phyloP scores from a whole-genome alignment of 2,888 invertebrate species.

The Mechanitis mazaeus region DNA sequence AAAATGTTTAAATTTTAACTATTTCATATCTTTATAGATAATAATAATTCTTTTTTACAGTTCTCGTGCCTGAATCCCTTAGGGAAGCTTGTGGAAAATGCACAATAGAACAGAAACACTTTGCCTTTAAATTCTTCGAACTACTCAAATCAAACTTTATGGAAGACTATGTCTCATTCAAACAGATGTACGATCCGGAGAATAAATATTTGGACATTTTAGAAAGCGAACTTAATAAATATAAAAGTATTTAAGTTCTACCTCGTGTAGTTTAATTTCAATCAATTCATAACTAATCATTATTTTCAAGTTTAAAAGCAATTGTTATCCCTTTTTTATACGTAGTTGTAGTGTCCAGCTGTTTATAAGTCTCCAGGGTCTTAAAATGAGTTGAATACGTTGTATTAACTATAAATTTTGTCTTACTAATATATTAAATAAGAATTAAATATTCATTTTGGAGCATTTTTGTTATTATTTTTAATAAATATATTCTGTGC shows the following conservation, averaged over 20 bases:
- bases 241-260: not conserved
- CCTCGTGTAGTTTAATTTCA: too few species aligned
- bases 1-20: not conserved
- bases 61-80: constrained; percentile 17
- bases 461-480: too few species aligned
- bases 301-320: too few species aligned
- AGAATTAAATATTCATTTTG: too few species aligned
- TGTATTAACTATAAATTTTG: too few species aligned
- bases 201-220: constrained; percentile 73
- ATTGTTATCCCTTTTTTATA: too few species aligned
- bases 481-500: too few species aligned
- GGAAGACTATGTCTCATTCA: constrained; percentile 59
- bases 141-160: constrained; percentile 71
- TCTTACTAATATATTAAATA: too few species aligned
- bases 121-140: constrained; percentile 19
- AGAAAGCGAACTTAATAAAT: constrained; percentile 42
- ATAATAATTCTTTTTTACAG: constrained; percentile 14
- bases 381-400: too few species aligned
- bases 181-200: constrained; percentile 76
- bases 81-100: constrained; percentile 25
- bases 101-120: constrained; percentile 23
- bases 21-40: constrained; percentile 15
- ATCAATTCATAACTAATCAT: too few species aligned
- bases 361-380: too few species aligned
- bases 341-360: too few species aligned